Base-by-base conservation (phyloP, 1,140 invertebrate species). In the Condylostylus longicornis region DNA sequence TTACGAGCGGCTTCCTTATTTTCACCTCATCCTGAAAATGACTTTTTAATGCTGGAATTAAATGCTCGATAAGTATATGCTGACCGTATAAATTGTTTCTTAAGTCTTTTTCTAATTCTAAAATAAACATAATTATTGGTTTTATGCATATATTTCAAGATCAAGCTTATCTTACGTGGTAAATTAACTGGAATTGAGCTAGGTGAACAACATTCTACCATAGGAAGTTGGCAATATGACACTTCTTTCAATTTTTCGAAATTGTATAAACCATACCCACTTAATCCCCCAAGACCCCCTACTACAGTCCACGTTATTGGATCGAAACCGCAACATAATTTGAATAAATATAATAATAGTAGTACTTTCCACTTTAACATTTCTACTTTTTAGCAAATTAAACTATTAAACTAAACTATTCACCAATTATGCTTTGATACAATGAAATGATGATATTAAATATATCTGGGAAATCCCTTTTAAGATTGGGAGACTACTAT, bases 1-100 rank as follows among this genome's bases (percentile, higher is more conserved):
- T 66, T 0, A 72, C 72, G 19, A 83, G 54, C 36, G 81, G 73
- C 60, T 83, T 83, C 25, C 59, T 58, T 7, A 74, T 70, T 27
- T 57, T 49, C 21, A 60, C 47, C 15, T 48, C 45, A 15, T 51
- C 35, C 40, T 57, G 47, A 32, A 66, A 53, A 47, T 79, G 69
- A 2, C 66, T 65, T 22, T 47, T 45, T 23, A 81, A 58, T 22
- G 78, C 75, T 42, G 63, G 60, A 9, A 64, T 31, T 18, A 61
- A 18, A n/a, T 53, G 40, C 12, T 48, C 19, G 6, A 53, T 42
- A 1, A 74, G 74, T 40, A 83, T 67, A 32, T 77, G 74, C 51
- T 83, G 79, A 0, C 79, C 79, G 57, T 67, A 78, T 22, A 82
- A 41, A 2, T 57, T 50, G 0, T 37, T 4, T 2, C 45, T 9